Evolutionary conservation across 2,797 vertebrate genomes (phyloP).

Genomic region (Dallia pectoralis): DNA sequence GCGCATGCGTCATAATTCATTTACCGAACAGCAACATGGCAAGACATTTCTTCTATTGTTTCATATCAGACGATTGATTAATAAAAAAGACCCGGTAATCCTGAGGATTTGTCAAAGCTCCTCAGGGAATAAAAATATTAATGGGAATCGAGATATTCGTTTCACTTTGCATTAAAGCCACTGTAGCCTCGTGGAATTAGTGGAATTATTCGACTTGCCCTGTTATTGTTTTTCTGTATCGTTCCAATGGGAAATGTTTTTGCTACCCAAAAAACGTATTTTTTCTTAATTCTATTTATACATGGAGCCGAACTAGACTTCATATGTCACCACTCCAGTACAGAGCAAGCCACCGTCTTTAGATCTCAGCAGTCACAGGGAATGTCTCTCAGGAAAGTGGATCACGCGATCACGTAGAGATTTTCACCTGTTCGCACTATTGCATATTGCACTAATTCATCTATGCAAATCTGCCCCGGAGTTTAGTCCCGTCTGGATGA

Average conservation of each 20-base stretch:
- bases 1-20: slow-evolving; percentile 4
- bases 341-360: too few species aligned
- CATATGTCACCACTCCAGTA: too few species aligned
- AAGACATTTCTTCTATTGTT: slow-evolving; percentile 8
- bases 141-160: slow-evolving; percentile 45
- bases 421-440: too few species aligned
- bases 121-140: slow-evolving; percentile 30
- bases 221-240: slow-evolving; percentile 50
- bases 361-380: too few species aligned
- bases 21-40: neutral
- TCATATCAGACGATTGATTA: slow-evolving; percentile 39
- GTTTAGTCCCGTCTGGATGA: too few species aligned
- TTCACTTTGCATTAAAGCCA: slow-evolving; percentile 51
- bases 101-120: slow-evolving; percentile 41
- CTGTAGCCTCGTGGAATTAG: slow-evolving; percentile 12
- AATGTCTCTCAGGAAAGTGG: too few species aligned
- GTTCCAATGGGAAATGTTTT: slow-evolving; percentile 17
- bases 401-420: too few species aligned
- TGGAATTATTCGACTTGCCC: slow-evolving; percentile 54
- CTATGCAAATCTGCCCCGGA: too few species aligned
- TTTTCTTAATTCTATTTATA: too few species aligned
- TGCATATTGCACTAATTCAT: too few species aligned
- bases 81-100: slow-evolving; percentile 34
- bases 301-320: too few species aligned
- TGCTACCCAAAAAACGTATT: too few species aligned